phyloP scores from a whole-genome alignment of 1,140 invertebrate genomes.

The Luehdorfia chinensis region DNA sequence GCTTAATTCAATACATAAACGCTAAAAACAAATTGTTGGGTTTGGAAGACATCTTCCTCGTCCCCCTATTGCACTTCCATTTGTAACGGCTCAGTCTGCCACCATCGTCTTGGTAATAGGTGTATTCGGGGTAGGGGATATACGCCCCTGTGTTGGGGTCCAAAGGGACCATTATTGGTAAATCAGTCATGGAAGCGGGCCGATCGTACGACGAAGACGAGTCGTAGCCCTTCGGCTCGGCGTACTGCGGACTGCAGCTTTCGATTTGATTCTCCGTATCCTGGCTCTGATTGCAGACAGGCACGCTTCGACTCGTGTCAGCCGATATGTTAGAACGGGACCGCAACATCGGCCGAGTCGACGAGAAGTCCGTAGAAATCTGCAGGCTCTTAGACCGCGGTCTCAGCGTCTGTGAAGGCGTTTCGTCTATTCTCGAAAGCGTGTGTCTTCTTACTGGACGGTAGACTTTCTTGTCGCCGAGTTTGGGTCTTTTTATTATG shows the following conservation, averaged over 20 bases:
- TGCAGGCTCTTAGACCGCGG: conserved; percentile 54
- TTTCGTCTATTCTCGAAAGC: conserved; percentile 68
- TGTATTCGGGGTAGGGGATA: conserved; percentile 59
- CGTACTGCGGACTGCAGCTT: conserved; percentile 52
- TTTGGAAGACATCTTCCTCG: conserved; percentile 40
- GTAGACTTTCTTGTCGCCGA: conserved; percentile 57
- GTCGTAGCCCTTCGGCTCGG: conserved; percentile 50
- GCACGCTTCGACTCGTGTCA: conserved; percentile 62
- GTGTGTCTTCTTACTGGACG: conserved; percentile 55
- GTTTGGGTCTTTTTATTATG: conserved; percentile 44
- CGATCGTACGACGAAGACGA: conserved; percentile 44
- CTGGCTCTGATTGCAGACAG: conserved; percentile 59
- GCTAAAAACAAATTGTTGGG: conserved; percentile 73
- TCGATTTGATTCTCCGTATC: conserved; percentile 40
- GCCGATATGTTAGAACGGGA: conserved; percentile 60
- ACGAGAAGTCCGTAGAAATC: conserved; percentile 54
- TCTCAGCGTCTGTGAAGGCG: conserved; percentile 37
- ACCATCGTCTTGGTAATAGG: conserved; percentile 51
- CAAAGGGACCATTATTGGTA: conserved; percentile 55
- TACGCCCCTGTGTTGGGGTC: conserved; percentile 53
- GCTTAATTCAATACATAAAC: conserved; percentile 67
- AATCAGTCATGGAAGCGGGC: conserved; percentile 53
- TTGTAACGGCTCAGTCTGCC: conserved; percentile 41
- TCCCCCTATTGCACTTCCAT: conserved; percentile 42
- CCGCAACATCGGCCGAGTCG: conserved; percentile 43